A percentile compares a stretch with the other conserved stretches of the same genome.
phyloP scores from a whole-genome alignment of 2,888 invertebrate genomes.

The Volucella inflata region DNA sequence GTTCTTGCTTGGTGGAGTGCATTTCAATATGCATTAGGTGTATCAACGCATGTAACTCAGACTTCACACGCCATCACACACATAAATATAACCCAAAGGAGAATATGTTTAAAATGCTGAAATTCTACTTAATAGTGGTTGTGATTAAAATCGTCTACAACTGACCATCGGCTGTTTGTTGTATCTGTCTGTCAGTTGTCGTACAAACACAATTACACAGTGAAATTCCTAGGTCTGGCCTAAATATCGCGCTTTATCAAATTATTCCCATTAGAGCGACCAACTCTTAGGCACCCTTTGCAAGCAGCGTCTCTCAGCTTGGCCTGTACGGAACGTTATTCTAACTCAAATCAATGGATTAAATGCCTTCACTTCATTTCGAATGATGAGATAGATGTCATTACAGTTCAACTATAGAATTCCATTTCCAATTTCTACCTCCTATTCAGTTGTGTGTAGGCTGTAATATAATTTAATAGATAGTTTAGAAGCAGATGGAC shows the following conservation, averaged over 20 bases:
- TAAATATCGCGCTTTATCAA: constrained; percentile 43
- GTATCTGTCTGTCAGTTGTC: background rate
- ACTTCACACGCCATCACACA: constrained; percentile 58
- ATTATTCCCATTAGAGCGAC: constrained; percentile 56
- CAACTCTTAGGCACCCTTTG: constrained; percentile 51
- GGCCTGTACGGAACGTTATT: constrained; percentile 48
- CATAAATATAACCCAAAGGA: constrained; percentile 21
- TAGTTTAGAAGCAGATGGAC: constrained; percentile 62
- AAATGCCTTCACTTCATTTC: constrained; percentile 64
- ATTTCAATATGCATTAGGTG: constrained; percentile 40
- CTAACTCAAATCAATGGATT: constrained; percentile 73
- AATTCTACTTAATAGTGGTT: constrained; percentile 42
- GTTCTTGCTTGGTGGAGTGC: constrained; percentile 5
- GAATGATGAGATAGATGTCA: constrained; percentile 62
- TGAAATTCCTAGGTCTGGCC: constrained; percentile 14
- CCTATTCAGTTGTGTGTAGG: background rate
- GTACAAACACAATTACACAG: constrained; percentile 12
- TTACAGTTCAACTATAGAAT: constrained; percentile 48
- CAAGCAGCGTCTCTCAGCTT: constrained; percentile 35
- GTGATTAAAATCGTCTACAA: constrained; percentile 46
- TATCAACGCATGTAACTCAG: constrained; percentile 34
- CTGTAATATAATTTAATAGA: constrained; percentile 68
- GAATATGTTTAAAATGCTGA: constrained; percentile 39
- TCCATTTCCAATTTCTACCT: constrained; percentile 48
- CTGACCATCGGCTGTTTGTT: constrained; percentile 18